Evolutionary conservation across 1,140 invertebrate species (phyloP).

Genomic region (Probaryconus sp.): DNA sequence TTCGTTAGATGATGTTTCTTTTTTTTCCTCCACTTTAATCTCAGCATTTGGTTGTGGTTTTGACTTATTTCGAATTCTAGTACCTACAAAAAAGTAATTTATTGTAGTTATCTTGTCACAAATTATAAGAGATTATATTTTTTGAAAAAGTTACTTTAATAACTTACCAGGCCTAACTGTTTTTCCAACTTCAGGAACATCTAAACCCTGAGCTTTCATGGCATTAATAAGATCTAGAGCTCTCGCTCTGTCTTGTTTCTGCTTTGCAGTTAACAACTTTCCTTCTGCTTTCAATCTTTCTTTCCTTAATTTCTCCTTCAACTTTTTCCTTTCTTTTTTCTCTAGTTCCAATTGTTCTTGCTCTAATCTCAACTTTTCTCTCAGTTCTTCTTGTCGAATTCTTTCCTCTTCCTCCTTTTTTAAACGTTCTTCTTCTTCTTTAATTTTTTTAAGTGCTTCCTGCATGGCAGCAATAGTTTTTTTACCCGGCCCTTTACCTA

Average conservation of each 20-base stretch:
- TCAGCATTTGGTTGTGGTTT: slow-evolving; percentile 74
- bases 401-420: slow-evolving; percentile 90
- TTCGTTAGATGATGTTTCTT: slow-evolving; percentile 76
- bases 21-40: slow-evolving; percentile 77
- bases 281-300: slow-evolving; percentile 96
- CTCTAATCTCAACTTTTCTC: slow-evolving; percentile 85
- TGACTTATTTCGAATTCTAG: slow-evolving; percentile 85
- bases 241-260: slow-evolving; percentile 92
- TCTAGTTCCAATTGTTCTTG: slow-evolving; percentile 90
- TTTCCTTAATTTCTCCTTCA: slow-evolving; percentile 96
- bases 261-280: slow-evolving; percentile 94
- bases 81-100: slow-evolving; percentile 73
- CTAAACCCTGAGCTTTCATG: slow-evolving; percentile 89
- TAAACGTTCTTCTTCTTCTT: slow-evolving; percentile 92
- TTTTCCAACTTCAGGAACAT: slow-evolving; percentile 83
- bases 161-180: slow-evolving; percentile 81
- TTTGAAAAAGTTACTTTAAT: too few species aligned
- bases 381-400: slow-evolving; percentile 85
- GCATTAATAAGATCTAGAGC: slow-evolving; percentile 93
- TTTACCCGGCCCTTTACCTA: slow-evolving; percentile 84
- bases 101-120: neutral
- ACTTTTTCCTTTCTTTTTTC: slow-evolving; percentile 93
- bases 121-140: too few species aligned
- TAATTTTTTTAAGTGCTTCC: slow-evolving; percentile 85
- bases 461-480: slow-evolving; percentile 93